These are phyloP conservation scores for Larimichthys crocea DNA, from an alignment of 2,113 vertebrate species.

Conservation along the genomic window DNA sequence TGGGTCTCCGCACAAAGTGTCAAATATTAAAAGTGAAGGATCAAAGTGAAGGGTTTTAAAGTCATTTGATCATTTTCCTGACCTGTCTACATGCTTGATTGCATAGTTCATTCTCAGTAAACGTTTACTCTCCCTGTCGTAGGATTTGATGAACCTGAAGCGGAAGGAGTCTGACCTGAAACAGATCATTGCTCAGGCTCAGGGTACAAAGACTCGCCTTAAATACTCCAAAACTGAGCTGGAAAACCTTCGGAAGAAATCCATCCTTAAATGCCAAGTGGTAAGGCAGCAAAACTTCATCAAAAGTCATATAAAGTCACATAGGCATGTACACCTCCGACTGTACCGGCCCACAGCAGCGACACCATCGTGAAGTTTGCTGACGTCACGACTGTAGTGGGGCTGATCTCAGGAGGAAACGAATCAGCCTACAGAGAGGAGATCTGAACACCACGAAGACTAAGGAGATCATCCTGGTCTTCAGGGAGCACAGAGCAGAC, in stretches of 20 bases:
- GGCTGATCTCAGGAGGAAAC: too few relatives aligned
- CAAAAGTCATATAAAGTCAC: not conserved
- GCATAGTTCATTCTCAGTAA: not conserved
- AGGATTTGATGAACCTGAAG: slow-evolving; percentile 88
- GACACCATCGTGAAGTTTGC: too few relatives aligned
- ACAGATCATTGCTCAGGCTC: slow-evolving; percentile 84
- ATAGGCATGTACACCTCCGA: too few relatives aligned
- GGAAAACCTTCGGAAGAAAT: slow-evolving; percentile 87
- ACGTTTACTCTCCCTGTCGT: not conserved
- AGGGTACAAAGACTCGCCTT: slow-evolving; percentile 90
- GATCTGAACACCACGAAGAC: too few relatives aligned
- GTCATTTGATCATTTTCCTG: not conserved
- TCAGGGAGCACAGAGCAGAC: too few relatives aligned
- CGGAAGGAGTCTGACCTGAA: slow-evolving; percentile 92
- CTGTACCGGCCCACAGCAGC: too few relatives aligned
- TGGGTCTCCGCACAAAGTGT: slow-evolving; percentile 67
- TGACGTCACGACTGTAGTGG: too few relatives aligned
- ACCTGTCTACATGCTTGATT: not conserved
- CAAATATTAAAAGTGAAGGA: not conserved
- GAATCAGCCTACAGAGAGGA: too few relatives aligned
- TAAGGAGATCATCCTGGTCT: too few relatives aligned
- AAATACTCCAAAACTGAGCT: slow-evolving; percentile 91
- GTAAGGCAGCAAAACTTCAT: slow-evolving; percentile 71
- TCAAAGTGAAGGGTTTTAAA: not conserved
- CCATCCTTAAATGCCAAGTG: slow-evolving; percentile 80